Conservation (phyloP, 2,797 vertebrate species). For the Artibeus lituratus region DNA sequence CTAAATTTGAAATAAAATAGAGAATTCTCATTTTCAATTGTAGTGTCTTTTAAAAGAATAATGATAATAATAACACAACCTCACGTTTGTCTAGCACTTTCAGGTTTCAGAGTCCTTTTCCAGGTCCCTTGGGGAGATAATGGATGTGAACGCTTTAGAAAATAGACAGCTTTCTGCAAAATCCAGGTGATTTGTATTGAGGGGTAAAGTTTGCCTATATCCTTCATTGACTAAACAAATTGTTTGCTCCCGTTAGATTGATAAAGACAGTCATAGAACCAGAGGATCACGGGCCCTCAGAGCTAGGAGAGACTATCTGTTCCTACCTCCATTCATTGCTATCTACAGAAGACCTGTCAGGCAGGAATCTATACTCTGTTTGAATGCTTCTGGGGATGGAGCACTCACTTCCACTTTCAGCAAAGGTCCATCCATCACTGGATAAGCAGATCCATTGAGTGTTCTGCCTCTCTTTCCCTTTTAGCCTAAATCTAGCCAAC, state of each 20-base stretch:
- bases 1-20: conserved; percentile 2
- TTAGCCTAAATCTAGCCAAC: not conserved
- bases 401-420: not conserved
- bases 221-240: conserved; percentile 67
- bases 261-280: conserved; percentile 26
- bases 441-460: not conserved
- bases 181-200: conserved; percentile 68
- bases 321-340: not conserved
- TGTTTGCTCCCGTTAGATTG: conserved; percentile 23
- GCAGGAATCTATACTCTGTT: not conserved
- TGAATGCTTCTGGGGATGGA: conserved; percentile 42
- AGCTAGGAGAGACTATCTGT: not conserved
- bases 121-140: conserved; percentile 33
- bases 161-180: conserved; percentile 57
- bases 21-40: not conserved
- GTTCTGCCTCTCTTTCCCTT: not conserved
- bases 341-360: not conserved
- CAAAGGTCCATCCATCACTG: not conserved
- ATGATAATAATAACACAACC: not conserved
- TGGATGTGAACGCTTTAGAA: conserved; percentile 49
- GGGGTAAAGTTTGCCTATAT: conserved; percentile 58
- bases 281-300: not conserved
- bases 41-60: conserved; percentile 19
- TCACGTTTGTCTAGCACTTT: not conserved
- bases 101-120: not conserved